Evolutionary conservation across 1,140 invertebrate genomes (phyloP).

Genomic region (Physella acuta): DNA sequence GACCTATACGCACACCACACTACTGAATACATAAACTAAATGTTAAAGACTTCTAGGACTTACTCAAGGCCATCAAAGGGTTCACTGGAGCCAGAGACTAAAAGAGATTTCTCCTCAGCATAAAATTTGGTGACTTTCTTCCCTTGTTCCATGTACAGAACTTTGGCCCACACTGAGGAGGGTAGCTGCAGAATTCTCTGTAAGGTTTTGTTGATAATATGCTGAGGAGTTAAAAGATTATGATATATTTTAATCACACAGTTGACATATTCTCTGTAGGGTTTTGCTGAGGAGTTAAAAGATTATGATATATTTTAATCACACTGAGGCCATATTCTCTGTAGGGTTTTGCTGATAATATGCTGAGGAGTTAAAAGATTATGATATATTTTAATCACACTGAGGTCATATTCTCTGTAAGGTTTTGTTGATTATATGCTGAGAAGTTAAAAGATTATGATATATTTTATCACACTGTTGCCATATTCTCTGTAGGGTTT

Average conservation of each 20-base stretch:
- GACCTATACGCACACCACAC: no score
- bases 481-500: not conserved
- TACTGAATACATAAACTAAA: no score
- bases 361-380: not conserved
- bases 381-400: no score
- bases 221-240: not conserved
- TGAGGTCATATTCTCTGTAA: no score
- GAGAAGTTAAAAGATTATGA: no score
- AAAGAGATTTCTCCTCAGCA: constrained; percentile 4
- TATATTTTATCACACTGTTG: no score
- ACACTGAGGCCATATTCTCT: not conserved
- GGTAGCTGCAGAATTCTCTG: not conserved
- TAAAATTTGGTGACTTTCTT: constrained; percentile 2
- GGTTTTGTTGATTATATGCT: no score
- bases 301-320: no score
- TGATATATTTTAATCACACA: no score
- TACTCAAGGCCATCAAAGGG: constrained; percentile 10
- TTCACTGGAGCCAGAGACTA: not conserved
- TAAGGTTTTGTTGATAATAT: not conserved
- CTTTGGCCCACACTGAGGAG: constrained; percentile 3
- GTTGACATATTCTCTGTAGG: no score
- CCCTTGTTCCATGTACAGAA: constrained; percentile 5
- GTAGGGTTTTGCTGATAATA: not conserved
- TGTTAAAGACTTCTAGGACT: no score
- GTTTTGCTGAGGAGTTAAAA: no score